These are phyloP conservation scores for Campylomormyrus tamandua DNA, from an alignment of 2,113 vertebrate species.

Conservation along the genomic window DNA sequence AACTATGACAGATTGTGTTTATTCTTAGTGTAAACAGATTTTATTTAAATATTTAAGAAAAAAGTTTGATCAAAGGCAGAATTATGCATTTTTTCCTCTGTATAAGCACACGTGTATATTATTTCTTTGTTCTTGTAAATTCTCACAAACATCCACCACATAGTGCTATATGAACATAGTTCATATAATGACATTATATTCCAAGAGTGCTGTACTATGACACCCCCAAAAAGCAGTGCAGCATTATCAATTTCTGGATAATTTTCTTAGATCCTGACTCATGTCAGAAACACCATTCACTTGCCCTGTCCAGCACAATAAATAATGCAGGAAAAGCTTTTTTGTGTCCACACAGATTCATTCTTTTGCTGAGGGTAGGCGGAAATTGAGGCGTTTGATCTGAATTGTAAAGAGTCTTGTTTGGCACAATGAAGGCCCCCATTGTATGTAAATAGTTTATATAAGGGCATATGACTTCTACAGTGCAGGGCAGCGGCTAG, in stretches of 20 bases:
- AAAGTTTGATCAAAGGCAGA: background rate
- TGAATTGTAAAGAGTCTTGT: slow-evolving; percentile 96
- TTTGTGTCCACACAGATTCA: slow-evolving; percentile 77
- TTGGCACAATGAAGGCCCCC: slow-evolving; percentile 72
- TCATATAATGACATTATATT: background rate
- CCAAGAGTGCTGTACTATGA: background rate
- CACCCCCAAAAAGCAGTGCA: background rate
- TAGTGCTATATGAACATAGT: background rate
- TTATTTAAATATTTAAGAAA: background rate
- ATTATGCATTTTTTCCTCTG: background rate
- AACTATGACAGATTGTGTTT: background rate
- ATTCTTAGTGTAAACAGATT: background rate
- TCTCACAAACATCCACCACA: background rate
- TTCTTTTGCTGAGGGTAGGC: slow-evolving; percentile 74
- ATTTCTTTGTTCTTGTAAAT: background rate
- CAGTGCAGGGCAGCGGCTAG: slow-evolving; percentile 78
- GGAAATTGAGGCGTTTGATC: slow-evolving; percentile 91
- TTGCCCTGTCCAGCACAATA: slow-evolving; percentile 57
- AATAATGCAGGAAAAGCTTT: slow-evolving; percentile 57
- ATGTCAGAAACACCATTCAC: slow-evolving; percentile 53
- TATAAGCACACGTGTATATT: background rate
- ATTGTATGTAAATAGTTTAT: slow-evolving; percentile 93
- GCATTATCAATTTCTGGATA: background rate
- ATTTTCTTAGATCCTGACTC: slow-evolving; percentile 32
- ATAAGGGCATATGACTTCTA: slow-evolving; percentile 91